Evolutionary conservation across 2,888 invertebrate genomes (phyloP), one percentile per base, ranked within the genome.

Genomic region (Brachypalpus laphriformis): DNA sequence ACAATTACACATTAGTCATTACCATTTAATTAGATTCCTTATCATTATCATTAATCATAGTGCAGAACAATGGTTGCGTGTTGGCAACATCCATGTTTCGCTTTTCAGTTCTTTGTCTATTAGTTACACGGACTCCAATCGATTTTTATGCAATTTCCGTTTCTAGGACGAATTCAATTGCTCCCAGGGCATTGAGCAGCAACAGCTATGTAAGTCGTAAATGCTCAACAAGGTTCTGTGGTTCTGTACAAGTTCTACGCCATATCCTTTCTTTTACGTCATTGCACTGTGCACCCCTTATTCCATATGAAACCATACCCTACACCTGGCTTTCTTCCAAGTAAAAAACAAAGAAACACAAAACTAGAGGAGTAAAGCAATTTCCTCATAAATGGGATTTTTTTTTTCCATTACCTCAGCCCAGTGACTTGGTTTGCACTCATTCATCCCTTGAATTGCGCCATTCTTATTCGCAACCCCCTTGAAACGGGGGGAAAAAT

Each of bases 401-500:
- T 40, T 22, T 40, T 65, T 49, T 28, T 9, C 56, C 11, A 34
- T 47, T 11, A 8, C 42, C 20, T 14, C 9, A 20, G 14, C 51
- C 40, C 18, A 47, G 37, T 66, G 49, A 57, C 65, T 66, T 66
- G 34, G 20, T 49, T 49, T 56, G 42, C 25, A 51, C 51, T 49
- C 77, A 56, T 70, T 63, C 47, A 63, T 56, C 61, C 56, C 47
- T 45, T 57, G 37, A 71, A 63, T 28, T 25, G 45, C 56, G 54
- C 20, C 56, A 45, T 71, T 37, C 56, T 31, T 6, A 22, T 61
- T 61, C 42, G 31, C 28, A 25, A 11, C 3, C 8, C 22, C 42
- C 8, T 34, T 14, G n/a, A 31, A 8, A n/a, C 51, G 31, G 28
- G 47, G 16, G 34, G 34, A 7, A 22, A 37, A 56, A 28, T 65